Evolutionary conservation across 2,113 vertebrate genomes (phyloP).

Genomic region (Casuarius casuarius): DNA sequence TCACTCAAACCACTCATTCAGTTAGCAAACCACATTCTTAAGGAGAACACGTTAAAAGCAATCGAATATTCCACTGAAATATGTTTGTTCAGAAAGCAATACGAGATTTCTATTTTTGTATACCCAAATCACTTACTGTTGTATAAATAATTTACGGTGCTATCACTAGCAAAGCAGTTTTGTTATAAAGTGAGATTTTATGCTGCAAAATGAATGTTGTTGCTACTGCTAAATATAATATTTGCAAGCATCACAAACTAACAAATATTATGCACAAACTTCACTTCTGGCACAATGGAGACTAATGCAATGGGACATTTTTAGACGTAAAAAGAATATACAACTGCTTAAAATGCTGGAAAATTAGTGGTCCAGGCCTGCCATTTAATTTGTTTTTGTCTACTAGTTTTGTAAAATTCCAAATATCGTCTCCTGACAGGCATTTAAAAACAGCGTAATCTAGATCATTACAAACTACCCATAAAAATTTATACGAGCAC

Average conservation of each 20-base stretch:
- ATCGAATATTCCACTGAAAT: background rate
- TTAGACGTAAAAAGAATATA: background rate
- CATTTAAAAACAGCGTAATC: background rate
- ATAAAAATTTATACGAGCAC: background rate
- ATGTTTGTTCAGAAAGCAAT: background rate
- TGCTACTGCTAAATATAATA: background rate
- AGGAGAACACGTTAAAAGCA: background rate
- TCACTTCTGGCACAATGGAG: background rate
- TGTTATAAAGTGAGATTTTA: background rate
- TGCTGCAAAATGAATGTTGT: background rate
- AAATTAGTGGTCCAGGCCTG: background rate
- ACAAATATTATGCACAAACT: background rate
- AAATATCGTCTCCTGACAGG: background rate
- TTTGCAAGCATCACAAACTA: background rate
- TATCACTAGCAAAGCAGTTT: background rate
- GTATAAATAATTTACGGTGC: background rate
- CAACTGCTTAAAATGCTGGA: background rate
- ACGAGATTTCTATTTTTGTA: background rate
- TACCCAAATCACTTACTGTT: background rate
- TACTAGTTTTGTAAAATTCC: background rate
- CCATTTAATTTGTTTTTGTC: background rate
- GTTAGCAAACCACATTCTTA: fast-evolving
- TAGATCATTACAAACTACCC: background rate
- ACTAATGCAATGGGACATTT: background rate
- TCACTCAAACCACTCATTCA: background rate